Evolutionary conservation across 2,113 vertebrate genomes (phyloP), one percentile per base, ranked within the genome.

Genomic region (Strix uralensis): DNA sequence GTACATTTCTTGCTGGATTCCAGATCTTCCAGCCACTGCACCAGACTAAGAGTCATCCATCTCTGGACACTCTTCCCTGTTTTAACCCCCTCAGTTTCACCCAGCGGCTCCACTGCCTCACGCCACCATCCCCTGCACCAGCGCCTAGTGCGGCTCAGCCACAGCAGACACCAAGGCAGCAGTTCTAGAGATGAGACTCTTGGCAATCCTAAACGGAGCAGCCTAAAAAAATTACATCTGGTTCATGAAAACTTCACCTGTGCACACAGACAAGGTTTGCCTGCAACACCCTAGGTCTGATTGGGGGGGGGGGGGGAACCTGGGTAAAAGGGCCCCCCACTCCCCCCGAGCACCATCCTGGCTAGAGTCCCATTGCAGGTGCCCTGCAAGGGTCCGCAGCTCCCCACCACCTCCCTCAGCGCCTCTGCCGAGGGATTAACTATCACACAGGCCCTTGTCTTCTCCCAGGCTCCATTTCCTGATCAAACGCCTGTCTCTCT

Each of bases 391-490:
- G 32, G 15, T 2, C 16, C 4, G 1, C 14, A 9, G 82, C 38
- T 7, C 61, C 47, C 1, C 3, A 8, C 6, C 3, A 4, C 54
- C 62, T 11, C 23, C 0, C 38, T 2, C 0, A 4, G 27, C 1
- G 3, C 58, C 11, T 8, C 54, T 4, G 1, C 57, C 5, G 2
- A 9, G 30, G 30, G 2, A 14, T 7, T 2, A 49, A 4, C 17
- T 18, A 7, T 1, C 2, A 6, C 36, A 6, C 2, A 32, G 13
- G 19, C 8, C 58, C 55, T 3, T 5, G 17, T 7, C 29, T 32
- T 26, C 38, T 9, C 4, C 8, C 57, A 7, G 73, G 29, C 63
- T 29, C 27, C 27, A 0, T 12, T 25, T 42, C 46, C 57, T 5
- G 2, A 14, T 3, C n/a, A 19, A 36, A 2, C 2, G 1, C 46